Evolutionary conservation across 2,113 vertebrate genomes (phyloP), one percentile per base, ranked within the genome.

Genomic region (Scopus umbretta): DNA sequence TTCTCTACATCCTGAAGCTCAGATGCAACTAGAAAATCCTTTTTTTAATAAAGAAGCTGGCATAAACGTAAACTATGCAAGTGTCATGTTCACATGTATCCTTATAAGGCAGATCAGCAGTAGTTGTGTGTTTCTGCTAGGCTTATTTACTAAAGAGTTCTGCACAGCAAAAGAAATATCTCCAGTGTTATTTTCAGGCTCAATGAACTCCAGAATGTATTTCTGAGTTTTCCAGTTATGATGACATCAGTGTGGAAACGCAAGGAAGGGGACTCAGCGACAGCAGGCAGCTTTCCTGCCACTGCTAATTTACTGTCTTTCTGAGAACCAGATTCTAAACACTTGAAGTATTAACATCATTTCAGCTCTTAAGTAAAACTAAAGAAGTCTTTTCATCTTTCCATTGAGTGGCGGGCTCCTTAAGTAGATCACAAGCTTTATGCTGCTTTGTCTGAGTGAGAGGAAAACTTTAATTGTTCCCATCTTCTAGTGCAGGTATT

Each of bases 361-460:
- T 95, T 87, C 92, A 87, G 93, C 95, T 97, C 95, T 96, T 93
- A 96, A 96, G 90, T 94, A 93, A 96, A 96, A 92, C 95, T 94
- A 85, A 95, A 95, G 86, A 52, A 95, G 96, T 73, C 94, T 96
- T 96, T 96, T 96, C 93, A 92, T 96, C 93, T 97, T 90, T 14
- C 87, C 59, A 36, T 80, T 92, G 96, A 97, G 83, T 96, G 95
- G 94, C 38, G 16, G 80, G 94, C 94, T 94, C 81, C 96, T 85
- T 97, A 95, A 96, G 96, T 82, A 94, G 86, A 96, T 95, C 90
- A 94, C 92, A 92, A 91, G 94, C 79, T 92, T 94, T 94, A 23
- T 83, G 83, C 89, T 73, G 68, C 90, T 96, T 87, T 97, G 86
- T 90, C 66, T 96, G 80, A 88, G 91, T 15, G 40, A 96, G 52